phyloP scores from a whole-genome alignment of 2,113 vertebrate genomes.

The Limanda limanda region DNA sequence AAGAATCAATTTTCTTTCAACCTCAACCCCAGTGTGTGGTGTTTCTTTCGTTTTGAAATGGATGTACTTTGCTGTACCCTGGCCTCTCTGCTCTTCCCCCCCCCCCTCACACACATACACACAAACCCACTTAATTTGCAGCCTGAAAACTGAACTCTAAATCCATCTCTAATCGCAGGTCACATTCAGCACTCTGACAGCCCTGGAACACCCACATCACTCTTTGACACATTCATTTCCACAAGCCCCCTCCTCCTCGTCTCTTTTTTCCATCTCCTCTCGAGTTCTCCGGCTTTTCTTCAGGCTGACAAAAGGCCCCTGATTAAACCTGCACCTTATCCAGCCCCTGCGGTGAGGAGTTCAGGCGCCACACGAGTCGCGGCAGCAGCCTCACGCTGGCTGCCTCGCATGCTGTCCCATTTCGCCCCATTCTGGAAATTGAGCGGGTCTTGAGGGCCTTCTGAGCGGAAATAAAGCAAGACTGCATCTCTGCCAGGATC shows the following conservation, averaged over 20 bases:
- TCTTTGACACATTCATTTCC: constrained; percentile 67
- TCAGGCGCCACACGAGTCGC: constrained; percentile 29
- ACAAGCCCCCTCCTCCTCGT: constrained; percentile 22
- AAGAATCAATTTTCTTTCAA: neutral
- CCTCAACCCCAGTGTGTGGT: neutral
- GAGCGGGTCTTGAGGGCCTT: neutral
- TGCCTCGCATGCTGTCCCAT: constrained; percentile 17
- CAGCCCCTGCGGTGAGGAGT: constrained; percentile 53
- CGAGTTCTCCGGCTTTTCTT: constrained; percentile 42
- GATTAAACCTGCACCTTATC: constrained; percentile 63
- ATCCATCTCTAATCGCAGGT: constrained; percentile 60
- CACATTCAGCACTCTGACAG: constrained; percentile 46
- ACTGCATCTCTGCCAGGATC: constrained; percentile 29
- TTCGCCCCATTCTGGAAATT: constrained; percentile 39
- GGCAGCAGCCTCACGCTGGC: constrained; percentile 22
- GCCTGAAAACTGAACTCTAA: constrained; percentile 41
- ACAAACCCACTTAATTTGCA: constrained; percentile 37
- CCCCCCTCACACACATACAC: neutral
- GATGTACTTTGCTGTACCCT: neutral
- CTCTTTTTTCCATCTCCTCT: constrained; percentile 38
- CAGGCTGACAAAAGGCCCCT: constrained; percentile 52
- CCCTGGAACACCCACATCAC: constrained; percentile 15
- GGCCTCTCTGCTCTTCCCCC: neutral
- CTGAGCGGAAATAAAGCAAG: constrained; percentile 10
- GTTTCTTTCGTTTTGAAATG: constrained; percentile 4